Percentiles rank a stretch among this genome's conserved stretches.
Conservation (phyloP, 2,888 invertebrate genomes). For the Athripsodes cinereus region DNA sequence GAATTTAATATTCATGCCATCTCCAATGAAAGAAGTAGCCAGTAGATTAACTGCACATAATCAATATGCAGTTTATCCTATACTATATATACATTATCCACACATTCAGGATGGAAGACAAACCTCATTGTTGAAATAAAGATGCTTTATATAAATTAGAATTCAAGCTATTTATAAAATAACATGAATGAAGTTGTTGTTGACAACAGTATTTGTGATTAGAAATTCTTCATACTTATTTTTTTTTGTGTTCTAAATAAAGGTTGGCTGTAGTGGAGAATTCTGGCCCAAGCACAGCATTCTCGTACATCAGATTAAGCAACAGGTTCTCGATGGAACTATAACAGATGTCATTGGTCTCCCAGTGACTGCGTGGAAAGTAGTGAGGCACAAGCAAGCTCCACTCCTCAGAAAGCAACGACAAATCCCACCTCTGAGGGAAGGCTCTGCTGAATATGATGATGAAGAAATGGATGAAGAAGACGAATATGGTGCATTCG, state of each 20-base stretch:
- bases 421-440: constrained; percentile 3
- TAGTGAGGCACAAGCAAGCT: constrained; percentile 37
- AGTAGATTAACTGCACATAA: too few relatives aligned
- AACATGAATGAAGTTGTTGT: too few relatives aligned
- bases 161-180: too few relatives aligned
- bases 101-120: too few relatives aligned
- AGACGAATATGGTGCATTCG: constrained; percentile 33
- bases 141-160: too few relatives aligned
- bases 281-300: constrained; percentile 61
- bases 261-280: constrained; percentile 72
- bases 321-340: constrained; percentile 66
- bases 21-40: too few relatives aligned
- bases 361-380: constrained; percentile 68
- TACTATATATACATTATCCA: too few relatives aligned
- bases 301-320: constrained; percentile 61
- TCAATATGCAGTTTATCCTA: too few relatives aligned
- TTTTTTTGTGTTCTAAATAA: constrained; percentile 25
- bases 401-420: constrained; percentile 16
- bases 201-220: too few relatives aligned
- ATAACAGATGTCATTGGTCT: constrained; percentile 61
- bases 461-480: constrained; percentile 33
- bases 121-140: too few relatives aligned
- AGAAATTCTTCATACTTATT: too few relatives aligned
- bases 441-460: constrained; percentile 23
- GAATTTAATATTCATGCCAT: background rate